phyloP scores from a whole-genome alignment of 2,797 vertebrate species.

The Vireo griseus region DNA sequence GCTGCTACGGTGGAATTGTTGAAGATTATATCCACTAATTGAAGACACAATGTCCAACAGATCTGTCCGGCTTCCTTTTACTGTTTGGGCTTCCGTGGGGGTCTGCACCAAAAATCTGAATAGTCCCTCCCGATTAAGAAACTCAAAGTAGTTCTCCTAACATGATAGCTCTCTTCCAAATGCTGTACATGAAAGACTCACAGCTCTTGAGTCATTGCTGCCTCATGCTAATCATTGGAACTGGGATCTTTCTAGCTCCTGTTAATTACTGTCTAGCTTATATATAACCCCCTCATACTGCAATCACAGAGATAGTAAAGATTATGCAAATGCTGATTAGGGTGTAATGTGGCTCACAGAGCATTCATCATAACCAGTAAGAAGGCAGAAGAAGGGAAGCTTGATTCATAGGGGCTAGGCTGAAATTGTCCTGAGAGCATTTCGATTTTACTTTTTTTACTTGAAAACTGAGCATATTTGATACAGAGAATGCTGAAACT shows the following conservation, averaged over 20 bases:
- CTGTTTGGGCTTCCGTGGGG: background rate
- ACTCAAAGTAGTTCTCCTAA: background rate
- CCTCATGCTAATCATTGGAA: slow-evolving; percentile 5
- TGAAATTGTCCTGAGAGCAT: background rate
- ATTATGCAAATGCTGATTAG: slow-evolving; percentile 50
- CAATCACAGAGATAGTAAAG: slow-evolving; percentile 51
- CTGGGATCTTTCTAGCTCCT: slow-evolving; percentile 1
- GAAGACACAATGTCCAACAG: background rate
- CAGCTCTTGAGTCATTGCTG: background rate
- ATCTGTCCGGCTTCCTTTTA: background rate
- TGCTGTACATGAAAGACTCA: background rate
- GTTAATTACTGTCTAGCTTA: slow-evolving; percentile 55
- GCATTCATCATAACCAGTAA: background rate
- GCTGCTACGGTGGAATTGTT: background rate
- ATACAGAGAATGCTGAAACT: background rate
- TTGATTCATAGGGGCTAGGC: background rate
- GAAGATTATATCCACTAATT: background rate
- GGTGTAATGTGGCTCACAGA: background rate
- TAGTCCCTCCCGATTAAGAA: background rate
- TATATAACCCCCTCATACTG: slow-evolving; percentile 20
- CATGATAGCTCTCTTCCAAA: background rate
- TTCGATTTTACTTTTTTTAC: background rate
- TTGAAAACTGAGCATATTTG: background rate
- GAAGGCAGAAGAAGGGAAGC: background rate
- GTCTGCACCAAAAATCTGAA: background rate